Evolutionary conservation across 2,888 invertebrate genomes (phyloP), one percentile per base, ranked within the genome.

Genomic region (Noctua janthe): DNA sequence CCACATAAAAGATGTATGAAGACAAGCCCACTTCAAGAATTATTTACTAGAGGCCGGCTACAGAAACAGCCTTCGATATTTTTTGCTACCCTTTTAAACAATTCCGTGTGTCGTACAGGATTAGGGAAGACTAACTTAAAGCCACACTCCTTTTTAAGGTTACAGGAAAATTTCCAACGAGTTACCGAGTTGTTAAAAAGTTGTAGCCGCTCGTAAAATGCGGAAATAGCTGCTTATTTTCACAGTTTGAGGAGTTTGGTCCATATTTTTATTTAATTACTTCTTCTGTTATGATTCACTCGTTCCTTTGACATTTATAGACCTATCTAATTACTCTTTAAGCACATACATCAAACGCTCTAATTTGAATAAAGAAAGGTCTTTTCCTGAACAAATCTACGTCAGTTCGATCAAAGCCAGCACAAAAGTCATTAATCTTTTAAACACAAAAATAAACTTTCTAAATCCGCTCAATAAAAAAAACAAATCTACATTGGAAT

Each of bases 1-100:
- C 82, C 83, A 87, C 90, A 94, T 94, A 93, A 94, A 95, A 94
- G 88, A 94, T 95, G 94, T 93, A 95, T 93, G 93, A 91, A 92
- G 90, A 90, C 91, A 91, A 91, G 90, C 90, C 88, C 90, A 89
- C 83, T 92, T 92, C 91, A 90, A 89, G 94, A 94, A 94, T 94
- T 92, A 94, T 94, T 94, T 90, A 94, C 83, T 71, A 85, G 87
- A 35, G 82, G 75, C 78, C 69, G 54, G 75, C 78, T 78, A n/a
- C 72, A 23, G 73, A 79, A 66, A 10, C 39, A 64, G 78, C 56
- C 67, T 80, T 75, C 80, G 85, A 86, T 87, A 84, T 86, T 88
- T 88, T 86, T 82, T 83, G 35, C 64, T 78, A 86, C 82, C 84
- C 73, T 90, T 86, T 85, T 85, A 85, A 89, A 83, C 83, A 81